phyloP scores from a whole-genome alignment of 2,113 vertebrate genomes.

The Accipiter cooperii region DNA sequence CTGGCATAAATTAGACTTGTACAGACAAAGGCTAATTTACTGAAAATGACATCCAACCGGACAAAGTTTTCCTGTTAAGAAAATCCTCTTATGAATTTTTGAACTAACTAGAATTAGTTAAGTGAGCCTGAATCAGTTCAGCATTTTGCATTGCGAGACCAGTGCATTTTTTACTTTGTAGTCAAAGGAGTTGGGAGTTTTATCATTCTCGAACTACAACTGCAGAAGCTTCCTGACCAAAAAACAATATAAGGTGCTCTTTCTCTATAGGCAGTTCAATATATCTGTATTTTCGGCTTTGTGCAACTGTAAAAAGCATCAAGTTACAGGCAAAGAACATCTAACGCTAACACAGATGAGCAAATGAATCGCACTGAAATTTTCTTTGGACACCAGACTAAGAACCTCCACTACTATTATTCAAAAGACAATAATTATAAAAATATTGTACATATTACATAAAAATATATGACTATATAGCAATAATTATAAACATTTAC shows the following conservation, averaged over 20 bases:
- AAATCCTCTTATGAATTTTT: background rate
- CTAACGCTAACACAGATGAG: rapidly evolving
- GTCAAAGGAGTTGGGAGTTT: background rate
- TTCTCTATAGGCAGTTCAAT: background rate
- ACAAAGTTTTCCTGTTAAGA: background rate
- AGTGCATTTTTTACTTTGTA: background rate
- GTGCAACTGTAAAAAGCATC: background rate
- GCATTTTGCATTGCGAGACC: rapidly evolving
- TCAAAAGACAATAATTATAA: background rate
- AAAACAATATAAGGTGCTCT: background rate
- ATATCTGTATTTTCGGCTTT: background rate
- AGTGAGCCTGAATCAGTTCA: background rate
- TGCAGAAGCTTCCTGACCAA: background rate
- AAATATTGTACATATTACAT: background rate
- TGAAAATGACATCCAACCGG: background rate
- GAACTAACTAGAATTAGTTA: background rate
- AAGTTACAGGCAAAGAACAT: background rate
- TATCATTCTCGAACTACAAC: background rate
- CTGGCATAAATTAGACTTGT: background rate
- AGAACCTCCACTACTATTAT: background rate
- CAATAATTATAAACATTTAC: background rate
- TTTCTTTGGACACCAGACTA: background rate
- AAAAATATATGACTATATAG: background rate
- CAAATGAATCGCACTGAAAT: rapidly evolving
- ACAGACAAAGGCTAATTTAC: background rate